These are phyloP conservation scores for Phalacrocorax brasilianus DNA, from an alignment of 2,113 vertebrate genomes.

Conservation along the genomic window DNA sequence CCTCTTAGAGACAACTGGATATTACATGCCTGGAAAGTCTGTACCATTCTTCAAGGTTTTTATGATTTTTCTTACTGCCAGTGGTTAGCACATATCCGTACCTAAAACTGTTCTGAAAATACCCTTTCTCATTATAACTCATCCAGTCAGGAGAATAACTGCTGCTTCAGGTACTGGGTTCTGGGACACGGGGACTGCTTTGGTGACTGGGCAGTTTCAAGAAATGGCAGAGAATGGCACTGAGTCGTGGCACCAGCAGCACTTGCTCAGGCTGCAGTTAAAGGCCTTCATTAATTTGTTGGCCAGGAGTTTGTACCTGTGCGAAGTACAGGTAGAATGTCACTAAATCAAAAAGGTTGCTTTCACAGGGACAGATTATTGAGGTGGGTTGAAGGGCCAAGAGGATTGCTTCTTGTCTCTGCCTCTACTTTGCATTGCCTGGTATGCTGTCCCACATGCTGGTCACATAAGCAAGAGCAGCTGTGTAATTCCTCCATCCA, in stretches of 20 bases:
- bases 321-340: background rate
- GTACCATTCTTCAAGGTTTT: background rate
- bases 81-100: background rate
- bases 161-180: background rate
- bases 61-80: background rate
- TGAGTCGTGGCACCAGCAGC: background rate
- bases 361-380: background rate
- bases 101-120: background rate
- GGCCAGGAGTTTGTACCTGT: background rate
- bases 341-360: background rate
- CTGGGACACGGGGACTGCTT: background rate
- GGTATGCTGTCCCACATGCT: background rate
- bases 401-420: background rate
- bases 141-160: background rate
- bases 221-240: background rate
- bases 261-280: background rate
- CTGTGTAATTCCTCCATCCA: background rate
- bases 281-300: background rate
- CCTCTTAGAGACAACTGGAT: background rate
- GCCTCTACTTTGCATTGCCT: background rate
- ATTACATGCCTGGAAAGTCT: background rate
- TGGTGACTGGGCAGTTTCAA: background rate
- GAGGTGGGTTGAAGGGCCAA: background rate
- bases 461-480: background rate
- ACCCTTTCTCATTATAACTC: background rate